These are phyloP conservation scores for Daphoenositta chrysoptera DNA, from an alignment of 2,113 vertebrate species.

Conservation along the genomic window DNA sequence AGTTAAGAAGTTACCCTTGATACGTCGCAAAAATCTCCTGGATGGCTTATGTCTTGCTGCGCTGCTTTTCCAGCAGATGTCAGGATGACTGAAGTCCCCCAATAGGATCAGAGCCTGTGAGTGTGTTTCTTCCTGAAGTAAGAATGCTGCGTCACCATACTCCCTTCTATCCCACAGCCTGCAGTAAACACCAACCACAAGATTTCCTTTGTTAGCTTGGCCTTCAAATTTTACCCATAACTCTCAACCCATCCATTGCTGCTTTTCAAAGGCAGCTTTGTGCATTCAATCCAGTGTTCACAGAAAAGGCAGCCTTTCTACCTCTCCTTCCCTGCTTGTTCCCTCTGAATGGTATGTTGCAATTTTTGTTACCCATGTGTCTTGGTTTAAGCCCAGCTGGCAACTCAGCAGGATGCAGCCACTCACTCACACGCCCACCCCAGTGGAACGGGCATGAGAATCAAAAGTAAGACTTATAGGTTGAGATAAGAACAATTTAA, in stretches of 20 bases:
- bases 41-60: neutral
- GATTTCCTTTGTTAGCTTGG: neutral
- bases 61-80: neutral
- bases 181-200: neutral
- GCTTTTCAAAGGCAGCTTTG: neutral
- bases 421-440: neutral
- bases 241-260: neutral
- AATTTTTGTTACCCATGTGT: neutral
- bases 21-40: neutral
- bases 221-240: neutral
- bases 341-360: neutral
- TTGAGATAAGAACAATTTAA: neutral
- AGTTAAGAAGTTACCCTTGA: neutral
- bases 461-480: neutral
- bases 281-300: neutral
- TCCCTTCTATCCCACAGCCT: neutral
- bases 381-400: neutral
- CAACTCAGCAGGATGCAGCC: neutral
- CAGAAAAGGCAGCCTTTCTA: neutral
- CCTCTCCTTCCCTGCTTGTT: neutral
- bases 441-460: fast-evolving
- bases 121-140: neutral
- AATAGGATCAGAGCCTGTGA: neutral
- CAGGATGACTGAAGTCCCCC: neutral
- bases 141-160: neutral